Evolutionary conservation across 2,888 invertebrate genomes (phyloP).

Genomic region (Odontothrips loti): DNA sequence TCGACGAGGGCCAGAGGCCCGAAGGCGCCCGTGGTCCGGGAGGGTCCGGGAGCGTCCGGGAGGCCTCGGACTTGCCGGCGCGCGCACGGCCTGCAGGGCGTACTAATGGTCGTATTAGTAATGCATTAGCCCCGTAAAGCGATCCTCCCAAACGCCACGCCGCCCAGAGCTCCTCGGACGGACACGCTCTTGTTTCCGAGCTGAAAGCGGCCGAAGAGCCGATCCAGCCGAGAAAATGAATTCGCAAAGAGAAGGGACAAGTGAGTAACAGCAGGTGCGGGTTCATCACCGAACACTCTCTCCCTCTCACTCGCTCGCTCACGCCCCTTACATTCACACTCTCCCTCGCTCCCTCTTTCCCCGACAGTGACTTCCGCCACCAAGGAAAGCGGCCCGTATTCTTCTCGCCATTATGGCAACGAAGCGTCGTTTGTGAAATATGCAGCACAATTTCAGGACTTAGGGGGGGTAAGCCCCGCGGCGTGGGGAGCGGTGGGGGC

Average conservation of each 20-base stretch:
- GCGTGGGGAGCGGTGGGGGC: neutral
- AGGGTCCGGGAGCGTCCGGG: neutral
- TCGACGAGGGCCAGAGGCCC: too few species aligned
- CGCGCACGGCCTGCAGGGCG: neutral
- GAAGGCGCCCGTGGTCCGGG: too few species aligned
- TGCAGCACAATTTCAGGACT: constrained; percentile 19
- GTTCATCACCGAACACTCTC: too few species aligned
- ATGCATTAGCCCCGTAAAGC: neutral
- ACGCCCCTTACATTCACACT: too few species aligned
- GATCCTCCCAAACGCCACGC: neutral
- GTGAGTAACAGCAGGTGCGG: too few species aligned
- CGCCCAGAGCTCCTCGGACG: neutral
- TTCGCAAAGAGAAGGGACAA: too few species aligned
- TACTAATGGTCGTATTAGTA: neutral
- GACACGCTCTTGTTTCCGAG: too few species aligned
- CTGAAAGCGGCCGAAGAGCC: too few species aligned
- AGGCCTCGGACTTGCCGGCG: neutral
- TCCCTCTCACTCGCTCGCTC: too few species aligned
- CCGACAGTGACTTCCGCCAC: too few species aligned
- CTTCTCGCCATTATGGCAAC: neutral
- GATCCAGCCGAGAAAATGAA: too few species aligned
- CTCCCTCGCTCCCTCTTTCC: too few species aligned
- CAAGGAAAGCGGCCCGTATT: neutral
- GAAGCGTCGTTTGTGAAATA: neutral
- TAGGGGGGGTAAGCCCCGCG: neutral